phyloP scores from a whole-genome alignment of 2,888 invertebrate genomes.

The Elmis aenea region DNA sequence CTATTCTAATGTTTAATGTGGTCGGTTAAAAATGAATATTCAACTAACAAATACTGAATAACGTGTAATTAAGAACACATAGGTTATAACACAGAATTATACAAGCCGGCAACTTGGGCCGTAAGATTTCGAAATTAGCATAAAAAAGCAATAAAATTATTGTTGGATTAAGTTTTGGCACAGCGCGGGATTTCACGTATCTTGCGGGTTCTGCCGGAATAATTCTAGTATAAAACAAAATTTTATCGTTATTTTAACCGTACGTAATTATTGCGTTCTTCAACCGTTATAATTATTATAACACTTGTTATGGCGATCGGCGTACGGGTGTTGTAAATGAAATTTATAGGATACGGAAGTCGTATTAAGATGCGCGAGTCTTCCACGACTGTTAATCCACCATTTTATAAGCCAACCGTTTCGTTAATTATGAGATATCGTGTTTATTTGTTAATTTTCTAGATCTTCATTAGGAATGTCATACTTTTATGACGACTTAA shows the following conservation, averaged over 20 bases:
- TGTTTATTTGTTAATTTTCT: slow-evolving; percentile 10
- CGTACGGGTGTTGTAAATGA: too few species aligned
- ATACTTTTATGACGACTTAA: too few species aligned
- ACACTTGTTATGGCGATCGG: too few species aligned
- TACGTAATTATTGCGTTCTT: slow-evolving; percentile 19
- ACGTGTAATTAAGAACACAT: slow-evolving; percentile 33
- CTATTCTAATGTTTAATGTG: too few species aligned
- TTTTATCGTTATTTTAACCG: slow-evolving; percentile 18
- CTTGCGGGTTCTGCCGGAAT: slow-evolving; percentile 22
- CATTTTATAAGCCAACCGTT: slow-evolving; percentile 14
- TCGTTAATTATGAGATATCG: slow-evolving; percentile 12
- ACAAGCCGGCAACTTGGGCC: slow-evolving; percentile 29
- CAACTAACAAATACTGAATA: slow-evolving; percentile 27
- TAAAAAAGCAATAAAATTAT: slow-evolving; percentile 41
- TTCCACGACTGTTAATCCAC: slow-evolving; percentile 13
- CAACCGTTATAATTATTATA: too few species aligned
- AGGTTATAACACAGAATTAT: slow-evolving; percentile 35
- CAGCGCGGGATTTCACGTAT: slow-evolving; percentile 22
- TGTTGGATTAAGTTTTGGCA: slow-evolving; percentile 36
- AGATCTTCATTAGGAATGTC: too few species aligned
- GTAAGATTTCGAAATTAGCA: slow-evolving; percentile 37
- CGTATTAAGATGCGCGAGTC: slow-evolving; percentile 12
- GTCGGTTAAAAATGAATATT: slow-evolving; percentile 30
- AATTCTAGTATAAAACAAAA: slow-evolving; percentile 21
- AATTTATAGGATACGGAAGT: too few species aligned